Evolutionary conservation across 2,113 vertebrate species (phyloP).

Genomic region (Macquaria australasica): DNA sequence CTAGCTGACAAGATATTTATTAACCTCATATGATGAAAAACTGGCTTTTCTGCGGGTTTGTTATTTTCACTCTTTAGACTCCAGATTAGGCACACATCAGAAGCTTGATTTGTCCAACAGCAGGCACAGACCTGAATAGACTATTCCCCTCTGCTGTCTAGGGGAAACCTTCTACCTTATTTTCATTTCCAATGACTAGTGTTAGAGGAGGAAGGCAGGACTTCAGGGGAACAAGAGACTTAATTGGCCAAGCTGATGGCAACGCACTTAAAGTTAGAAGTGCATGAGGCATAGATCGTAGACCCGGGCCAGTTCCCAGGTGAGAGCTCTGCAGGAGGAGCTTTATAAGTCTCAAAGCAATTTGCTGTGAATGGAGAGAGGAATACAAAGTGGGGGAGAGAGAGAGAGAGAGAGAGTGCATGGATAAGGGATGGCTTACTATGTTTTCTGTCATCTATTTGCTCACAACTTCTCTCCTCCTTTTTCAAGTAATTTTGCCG

Average conservation of each 20-base stretch:
- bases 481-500: constrained; percentile 30
- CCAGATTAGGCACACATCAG: constrained; percentile 54
- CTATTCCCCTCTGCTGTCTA: constrained; percentile 25
- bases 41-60: constrained; percentile 14
- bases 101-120: constrained; percentile 48
- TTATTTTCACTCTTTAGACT: constrained; percentile 52
- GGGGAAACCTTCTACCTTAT: constrained; percentile 67
- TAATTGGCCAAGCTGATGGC: constrained; percentile 85
- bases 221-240: constrained; percentile 71
- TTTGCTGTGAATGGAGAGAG: constrained; percentile 80
- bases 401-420: neutral
- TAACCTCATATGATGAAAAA: constrained; percentile 46
- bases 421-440: constrained; percentile 69
- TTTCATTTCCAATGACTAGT: constrained; percentile 74
- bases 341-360: constrained; percentile 85
- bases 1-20: constrained; percentile 38
- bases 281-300: constrained; percentile 82
- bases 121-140: constrained; percentile 35
- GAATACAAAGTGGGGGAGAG: constrained; percentile 63
- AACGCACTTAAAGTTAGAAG: constrained; percentile 80
- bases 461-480: constrained; percentile 46
- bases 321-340: constrained; percentile 77
- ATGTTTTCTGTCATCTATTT: constrained; percentile 78
- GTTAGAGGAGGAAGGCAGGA: constrained; percentile 60
- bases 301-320: constrained; percentile 80